phyloP scores from a whole-genome alignment of 1,140 invertebrate genomes.

The Drosophila bipectinata region DNA sequence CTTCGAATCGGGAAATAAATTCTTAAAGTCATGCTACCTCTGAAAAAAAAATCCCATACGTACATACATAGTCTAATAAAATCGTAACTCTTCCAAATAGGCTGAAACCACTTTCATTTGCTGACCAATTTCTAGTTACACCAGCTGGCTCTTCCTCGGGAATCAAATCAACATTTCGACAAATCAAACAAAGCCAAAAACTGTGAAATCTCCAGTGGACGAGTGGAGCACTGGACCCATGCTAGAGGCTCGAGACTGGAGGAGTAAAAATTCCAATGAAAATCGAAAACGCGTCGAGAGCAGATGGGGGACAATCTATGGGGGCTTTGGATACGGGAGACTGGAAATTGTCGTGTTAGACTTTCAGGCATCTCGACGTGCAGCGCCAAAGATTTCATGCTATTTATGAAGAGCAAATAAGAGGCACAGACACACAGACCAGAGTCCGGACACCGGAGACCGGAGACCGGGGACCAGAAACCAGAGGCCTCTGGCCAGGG shows the following conservation, averaged over 20 bases:
- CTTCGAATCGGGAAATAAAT: not conserved
- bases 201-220: slow-evolving; percentile 45
- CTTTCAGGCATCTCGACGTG: slow-evolving; percentile 78
- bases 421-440: slow-evolving; percentile 25
- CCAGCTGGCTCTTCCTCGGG: slow-evolving; percentile 17
- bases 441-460: not conserved
- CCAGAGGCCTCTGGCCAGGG: slow-evolving; percentile 57
- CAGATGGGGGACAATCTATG: slow-evolving; percentile 30
- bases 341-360: slow-evolving; percentile 75
- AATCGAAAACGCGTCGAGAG: slow-evolving; percentile 64
- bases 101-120: slow-evolving; percentile 40
- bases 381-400: slow-evolving; percentile 78
- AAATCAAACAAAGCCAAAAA: slow-evolving; percentile 61
- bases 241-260: too few relatives aligned
- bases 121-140: slow-evolving; percentile 36
- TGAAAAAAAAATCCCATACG: not conserved
- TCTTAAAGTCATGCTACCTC: not conserved
- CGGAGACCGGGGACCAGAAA: slow-evolving; percentile 2
- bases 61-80: not conserved
- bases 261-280: slow-evolving; percentile 69
- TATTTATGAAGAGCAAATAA: slow-evolving; percentile 80
- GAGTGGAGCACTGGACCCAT: not conserved
- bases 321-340: slow-evolving; percentile 52
- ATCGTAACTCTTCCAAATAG: slow-evolving; percentile 2
- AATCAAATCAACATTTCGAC: slow-evolving; percentile 51